Evolutionary conservation across 37 sponge, comb jelly and placozoan species (phyloP), one percentile per base, ranked within the genome.

Genomic region (Diacarnus erythraeanus): DNA sequence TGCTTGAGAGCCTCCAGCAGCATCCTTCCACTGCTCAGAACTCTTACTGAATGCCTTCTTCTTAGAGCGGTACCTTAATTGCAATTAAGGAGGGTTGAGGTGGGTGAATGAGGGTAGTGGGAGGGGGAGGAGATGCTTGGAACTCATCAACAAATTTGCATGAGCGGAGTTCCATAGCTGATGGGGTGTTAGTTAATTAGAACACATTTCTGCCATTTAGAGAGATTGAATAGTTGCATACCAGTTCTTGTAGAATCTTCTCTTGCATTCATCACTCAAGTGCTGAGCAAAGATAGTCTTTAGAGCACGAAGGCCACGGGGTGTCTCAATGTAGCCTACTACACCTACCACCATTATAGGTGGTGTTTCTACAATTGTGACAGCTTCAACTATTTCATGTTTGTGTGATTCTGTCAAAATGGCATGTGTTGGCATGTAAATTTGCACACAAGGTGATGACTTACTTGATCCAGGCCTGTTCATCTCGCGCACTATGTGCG

Each of bases 201-300:
- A n/a, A n/a, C n/a, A n/a, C n/a, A n/a, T n/a, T n/a, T n/a, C n/a
- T n/a, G n/a, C n/a, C n/a, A n/a, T n/a, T n/a, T n/a, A n/a, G n/a
- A n/a, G n/a, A n/a, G n/a, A n/a, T 69, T 36, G 15, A 54, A 65
- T 34, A 36, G 25, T 47, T 1, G 56, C 92, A 39, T 74, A 99
- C 99, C 99, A 99, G 99, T 94, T 96, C 86, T 96, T 96, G 91
- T 99, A 99, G 87, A 99, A 99, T 27, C 99, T 88, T 29, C 99
- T 80, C 83, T 80, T 92, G 93, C 99, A 99, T 41, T 94, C 95
- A 31, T 92, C 97, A 82, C 89, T 96, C 78, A 99, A 63, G 58
- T 99, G 97, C 75, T 99, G 95, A 56, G 99, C 95, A 78, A 92
- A 96, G 66, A 99, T 86, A 42, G 99, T 99, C 51, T 92, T 94